These are phyloP conservation scores for Charanyca ferruginea DNA, from an alignment of 2,888 invertebrate genomes.

Conservation along the genomic window DNA sequence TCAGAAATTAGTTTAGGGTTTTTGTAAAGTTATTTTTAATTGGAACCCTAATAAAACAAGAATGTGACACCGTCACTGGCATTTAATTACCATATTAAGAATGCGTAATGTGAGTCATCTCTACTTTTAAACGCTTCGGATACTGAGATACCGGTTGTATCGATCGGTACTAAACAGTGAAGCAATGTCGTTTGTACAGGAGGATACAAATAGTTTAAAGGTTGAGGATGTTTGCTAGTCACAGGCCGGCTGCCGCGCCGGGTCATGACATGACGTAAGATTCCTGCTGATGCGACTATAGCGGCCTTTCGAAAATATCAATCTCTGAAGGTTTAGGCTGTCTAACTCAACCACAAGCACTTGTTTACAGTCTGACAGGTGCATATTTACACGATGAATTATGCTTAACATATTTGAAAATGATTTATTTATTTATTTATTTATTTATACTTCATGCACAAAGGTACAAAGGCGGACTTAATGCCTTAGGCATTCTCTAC, in stretches of 20 bases:
- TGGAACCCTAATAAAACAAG: conserved; percentile 63
- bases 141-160: conserved; percentile 69
- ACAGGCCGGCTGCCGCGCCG: conserved; percentile 64
- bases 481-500: no score
- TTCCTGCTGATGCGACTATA: conserved; percentile 61
- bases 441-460: no score
- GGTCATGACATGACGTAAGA: conserved; percentile 81
- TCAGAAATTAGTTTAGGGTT: conserved; percentile 34
- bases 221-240: conserved; percentile 82
- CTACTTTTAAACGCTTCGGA: conserved; percentile 72
- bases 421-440: no score
- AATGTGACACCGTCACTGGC: conserved; percentile 51
- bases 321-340: conserved; percentile 65
- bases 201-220: conserved; percentile 81
- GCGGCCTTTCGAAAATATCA: conserved; percentile 75
- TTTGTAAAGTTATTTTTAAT: conserved; percentile 34
- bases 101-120: conserved; percentile 77
- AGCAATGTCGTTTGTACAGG: conserved; percentile 69
- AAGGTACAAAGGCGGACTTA: no score
- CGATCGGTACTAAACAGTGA: conserved; percentile 62
- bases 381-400: conserved; percentile 27
- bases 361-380: conserved; percentile 38
- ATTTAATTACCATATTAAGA: conserved; percentile 66
- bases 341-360: conserved; percentile 41
- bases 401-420: conserved; percentile 23